Evolutionary conservation across 2,888 invertebrate genomes (phyloP), one percentile per base, ranked within the genome.

Genomic region (Epistrophe eligans): DNA sequence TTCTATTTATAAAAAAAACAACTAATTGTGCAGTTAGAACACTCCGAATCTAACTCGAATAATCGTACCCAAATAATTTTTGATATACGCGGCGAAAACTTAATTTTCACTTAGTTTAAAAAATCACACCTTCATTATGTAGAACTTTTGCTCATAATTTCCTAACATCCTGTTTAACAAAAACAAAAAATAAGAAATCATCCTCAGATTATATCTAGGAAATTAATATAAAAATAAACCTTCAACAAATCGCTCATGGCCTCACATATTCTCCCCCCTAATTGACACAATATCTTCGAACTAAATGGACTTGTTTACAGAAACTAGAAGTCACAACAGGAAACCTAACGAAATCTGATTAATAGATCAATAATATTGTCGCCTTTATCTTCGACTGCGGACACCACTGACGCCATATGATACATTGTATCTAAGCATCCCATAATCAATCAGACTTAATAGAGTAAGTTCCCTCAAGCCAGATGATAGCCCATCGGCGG

Each of bases 391-490:
- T 38, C 15, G 40, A 62, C 62, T 62, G 24, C 40, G 24, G 24
- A 55, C 70, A 40, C 17, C 38, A 70, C 52, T 55, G 70, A 70
- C 70, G 70, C 70, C 70, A 70, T 70, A 70, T 70, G 67, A 58
- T 77, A 77, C 76, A 81, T 64, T 81, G 70, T 76, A 55, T 43
- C 55, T 55, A 40, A 50, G 8, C 43, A 10, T 57, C 38, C 64
- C 19, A 64, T 50, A 72, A 82, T 82, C 77, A 48, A 82, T 82
- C 77, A 82, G 70, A 28, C 70, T 70, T 70, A 70, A 40, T 55
- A 70, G 38, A 52, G 55, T 40, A 55, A 38, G 38, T 70, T 52
- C 55, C 70, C 55, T 60, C 17, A 48, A 48, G 17, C 48, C 48
- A 48, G 9, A 48, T 48, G 24, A 57, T 57, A 40, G 43, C n/a